A percentile compares a stretch with the other conserved stretches of the same genome.
phyloP scores from a whole-genome alignment of 2,113 vertebrate genomes.

The Tragulus kanchil region DNA sequence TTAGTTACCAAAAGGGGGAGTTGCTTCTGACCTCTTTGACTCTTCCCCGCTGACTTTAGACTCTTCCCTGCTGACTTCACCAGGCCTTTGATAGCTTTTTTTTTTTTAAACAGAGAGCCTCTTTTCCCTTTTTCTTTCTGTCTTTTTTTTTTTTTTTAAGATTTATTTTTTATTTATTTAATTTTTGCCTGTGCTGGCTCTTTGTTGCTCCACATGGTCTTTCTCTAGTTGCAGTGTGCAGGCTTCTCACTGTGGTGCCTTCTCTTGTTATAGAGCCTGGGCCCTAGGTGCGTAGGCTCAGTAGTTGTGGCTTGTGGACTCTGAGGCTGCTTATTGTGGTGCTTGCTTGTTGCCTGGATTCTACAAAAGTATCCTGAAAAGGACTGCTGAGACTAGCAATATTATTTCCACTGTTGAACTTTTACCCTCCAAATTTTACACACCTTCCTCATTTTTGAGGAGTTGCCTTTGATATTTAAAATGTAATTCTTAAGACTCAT shows the following conservation, averaged over 20 bases:
- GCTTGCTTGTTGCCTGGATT: no score
- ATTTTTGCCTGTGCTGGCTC: not conserved
- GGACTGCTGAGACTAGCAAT: not conserved
- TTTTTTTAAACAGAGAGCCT: not conserved
- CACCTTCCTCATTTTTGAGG: not conserved
- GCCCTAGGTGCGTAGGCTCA: not conserved
- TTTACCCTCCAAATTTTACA: constrained; percentile 33
- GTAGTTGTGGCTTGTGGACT: not conserved
- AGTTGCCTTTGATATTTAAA: constrained; percentile 56
- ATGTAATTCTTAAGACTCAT: constrained; percentile 21
- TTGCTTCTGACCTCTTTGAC: constrained; percentile 42
- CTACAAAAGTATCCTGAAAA: no score
- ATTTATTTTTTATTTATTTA: not conserved
- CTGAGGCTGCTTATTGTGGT: no score
- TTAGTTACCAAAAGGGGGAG: not conserved
- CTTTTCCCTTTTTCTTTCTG: not conserved
- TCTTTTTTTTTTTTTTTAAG: not conserved
- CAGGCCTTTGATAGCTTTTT: constrained; percentile 26
- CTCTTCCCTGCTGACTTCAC: constrained; percentile 52
- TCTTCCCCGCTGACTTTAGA: constrained; percentile 47
- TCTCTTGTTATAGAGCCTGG: not conserved
- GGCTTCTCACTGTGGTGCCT: not conserved
- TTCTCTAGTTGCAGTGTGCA: not conserved
- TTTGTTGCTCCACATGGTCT: not conserved
- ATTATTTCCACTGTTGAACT: constrained; percentile 22